Percentiles rank a stretch among this genome's conserved stretches.
These are phyloP conservation scores for Aphyosemion australe DNA, from an alignment of 2,113 vertebrate species.

Conservation along the genomic window DNA sequence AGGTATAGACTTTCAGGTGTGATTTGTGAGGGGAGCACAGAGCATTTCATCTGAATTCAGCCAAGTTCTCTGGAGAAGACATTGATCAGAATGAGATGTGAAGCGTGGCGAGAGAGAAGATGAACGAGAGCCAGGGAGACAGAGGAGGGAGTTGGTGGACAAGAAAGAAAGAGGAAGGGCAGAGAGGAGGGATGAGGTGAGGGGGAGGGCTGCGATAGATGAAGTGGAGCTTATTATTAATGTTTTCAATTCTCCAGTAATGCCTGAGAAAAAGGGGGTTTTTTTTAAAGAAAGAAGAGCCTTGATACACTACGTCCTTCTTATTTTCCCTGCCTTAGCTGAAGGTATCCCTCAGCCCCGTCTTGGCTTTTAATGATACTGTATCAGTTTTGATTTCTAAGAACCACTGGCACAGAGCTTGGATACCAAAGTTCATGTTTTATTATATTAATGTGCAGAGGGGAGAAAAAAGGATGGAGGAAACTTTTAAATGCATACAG, in stretches of 20 bases:
- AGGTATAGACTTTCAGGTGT: conserved; percentile 55
- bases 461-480: conserved; percentile 14
- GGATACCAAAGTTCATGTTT: conserved; percentile 32
- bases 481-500: conserved; percentile 6
- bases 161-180: conserved; percentile 12
- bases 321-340: conserved; percentile 26
- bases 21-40: conserved; percentile 55
- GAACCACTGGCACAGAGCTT: conserved; percentile 9
- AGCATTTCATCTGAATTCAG: conserved; percentile 69
- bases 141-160: conserved; percentile 18
- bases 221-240: conserved; percentile 57
- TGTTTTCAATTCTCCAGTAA: conserved; percentile 56
- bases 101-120: conserved; percentile 53
- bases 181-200: not conserved
- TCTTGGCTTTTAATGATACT: conserved; percentile 52
- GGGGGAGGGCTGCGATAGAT: conserved; percentile 10
- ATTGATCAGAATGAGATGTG: conserved; percentile 70
- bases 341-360: conserved; percentile 37
- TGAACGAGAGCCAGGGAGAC: conserved; percentile 28
- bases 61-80: conserved; percentile 49
- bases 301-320: conserved; percentile 12
- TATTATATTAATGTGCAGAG: conserved; percentile 36
- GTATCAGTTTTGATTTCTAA: conserved; percentile 29
- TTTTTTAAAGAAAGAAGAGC: not conserved
- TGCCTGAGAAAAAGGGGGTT: conserved; percentile 47